phyloP scores from a whole-genome alignment of 2,888 invertebrate genomes.

The Horisme vitalbata region DNA sequence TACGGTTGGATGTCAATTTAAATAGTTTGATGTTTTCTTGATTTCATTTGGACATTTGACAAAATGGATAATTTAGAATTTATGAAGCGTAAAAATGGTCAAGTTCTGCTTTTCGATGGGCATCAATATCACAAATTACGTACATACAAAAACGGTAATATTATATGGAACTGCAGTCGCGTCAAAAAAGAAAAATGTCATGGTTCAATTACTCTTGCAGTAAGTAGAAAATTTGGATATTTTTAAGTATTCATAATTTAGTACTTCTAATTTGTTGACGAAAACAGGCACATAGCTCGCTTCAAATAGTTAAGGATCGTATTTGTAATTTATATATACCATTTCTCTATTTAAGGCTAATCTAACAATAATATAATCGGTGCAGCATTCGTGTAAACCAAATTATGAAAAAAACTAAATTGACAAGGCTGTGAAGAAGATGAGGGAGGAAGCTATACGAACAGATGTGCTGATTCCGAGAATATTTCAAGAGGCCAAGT shows the following conservation, averaged over 20 bases:
- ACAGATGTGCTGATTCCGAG: conserved; percentile 5
- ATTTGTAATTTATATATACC: conserved; percentile 4
- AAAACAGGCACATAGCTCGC: no score
- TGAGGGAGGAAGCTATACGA: conserved; percentile 8
- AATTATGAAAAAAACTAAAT: conserved; percentile 7
- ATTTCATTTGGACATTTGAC: no score
- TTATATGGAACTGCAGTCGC: conserved; percentile 2
- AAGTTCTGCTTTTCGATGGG: conserved; percentile 4
- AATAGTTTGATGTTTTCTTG: no score
- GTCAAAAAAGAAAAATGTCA: conserved; percentile 10
- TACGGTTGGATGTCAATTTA: no score
- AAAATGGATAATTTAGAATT: no score
- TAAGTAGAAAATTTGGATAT: conserved; percentile 1
- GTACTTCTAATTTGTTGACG: background rate
- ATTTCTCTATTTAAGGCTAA: conserved; percentile 8
- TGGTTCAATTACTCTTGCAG: conserved; percentile 7
- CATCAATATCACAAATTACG: conserved; percentile 5
- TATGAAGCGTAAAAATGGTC: background rate
- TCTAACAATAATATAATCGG: conserved; percentile 8
- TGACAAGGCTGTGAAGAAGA: conserved; percentile 7
- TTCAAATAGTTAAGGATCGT: background rate
- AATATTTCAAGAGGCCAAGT: conserved; percentile 8
- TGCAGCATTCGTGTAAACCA: conserved; percentile 5
- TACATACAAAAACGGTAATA: conserved; percentile 4
- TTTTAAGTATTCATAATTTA: background rate